phyloP scores from a whole-genome alignment of 1,140 invertebrate genomes.

The Penaeus indicus region DNA sequence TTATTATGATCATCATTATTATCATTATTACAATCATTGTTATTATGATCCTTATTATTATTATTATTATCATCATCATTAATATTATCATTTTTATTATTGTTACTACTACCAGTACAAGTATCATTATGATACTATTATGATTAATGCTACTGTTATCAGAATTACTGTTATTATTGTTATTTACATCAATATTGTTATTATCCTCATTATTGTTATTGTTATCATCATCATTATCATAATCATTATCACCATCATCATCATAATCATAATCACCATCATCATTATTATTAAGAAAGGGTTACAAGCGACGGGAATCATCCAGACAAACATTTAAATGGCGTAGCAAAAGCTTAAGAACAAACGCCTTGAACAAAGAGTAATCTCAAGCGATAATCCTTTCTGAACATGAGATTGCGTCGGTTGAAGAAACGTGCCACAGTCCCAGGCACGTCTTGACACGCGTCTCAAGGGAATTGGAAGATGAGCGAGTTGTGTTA shows the following conservation, averaged over 20 bases:
- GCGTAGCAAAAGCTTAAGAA: too few relatives aligned
- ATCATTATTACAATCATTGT: not conserved
- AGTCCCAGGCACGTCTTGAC: too few relatives aligned
- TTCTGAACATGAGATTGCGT: too few relatives aligned
- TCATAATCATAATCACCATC: too few relatives aligned
- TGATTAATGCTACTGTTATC: not conserved
- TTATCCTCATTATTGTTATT: too few relatives aligned
- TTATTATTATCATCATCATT: not conserved
- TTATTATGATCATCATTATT: not conserved
- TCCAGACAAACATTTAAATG: too few relatives aligned
- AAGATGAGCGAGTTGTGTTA: too few relatives aligned
- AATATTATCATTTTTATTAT: not conserved
- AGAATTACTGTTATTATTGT: constrained; percentile 1
- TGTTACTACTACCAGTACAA: not conserved
- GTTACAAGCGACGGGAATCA: too few relatives aligned
- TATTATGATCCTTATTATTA: not conserved
- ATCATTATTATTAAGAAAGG: not conserved
- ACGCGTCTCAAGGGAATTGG: too few relatives aligned
- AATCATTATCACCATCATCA: not conserved
- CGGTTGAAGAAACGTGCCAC: too few relatives aligned
- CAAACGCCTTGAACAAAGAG: too few relatives aligned
- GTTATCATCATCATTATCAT: not conserved
- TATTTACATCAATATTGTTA: not conserved
- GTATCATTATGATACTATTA: constrained; percentile 1
- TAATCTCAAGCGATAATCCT: too few relatives aligned